Evolutionary conservation across 2,888 invertebrate species (phyloP), one percentile per base, ranked within the genome.

Genomic region (Ommatoiulus sabulosus): DNA sequence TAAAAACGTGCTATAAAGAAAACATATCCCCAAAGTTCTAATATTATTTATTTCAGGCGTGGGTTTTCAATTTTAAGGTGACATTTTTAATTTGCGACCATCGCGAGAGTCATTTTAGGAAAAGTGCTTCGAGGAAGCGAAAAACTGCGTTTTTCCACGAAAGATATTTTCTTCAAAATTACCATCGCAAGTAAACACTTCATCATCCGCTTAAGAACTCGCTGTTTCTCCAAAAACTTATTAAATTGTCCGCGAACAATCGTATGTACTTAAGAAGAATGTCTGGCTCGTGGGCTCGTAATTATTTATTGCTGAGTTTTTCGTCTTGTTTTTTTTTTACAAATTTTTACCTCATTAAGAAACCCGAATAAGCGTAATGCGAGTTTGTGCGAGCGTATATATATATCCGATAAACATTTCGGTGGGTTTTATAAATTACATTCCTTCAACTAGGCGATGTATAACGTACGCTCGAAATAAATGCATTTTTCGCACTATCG

Each of bases 371-470:
- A 80, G 80, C 35, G 80, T 72, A 72, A 72, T 72, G 72, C 7
- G 0, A 20, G 24, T 35, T 35, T 80, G 52, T 52, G 52, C 5
- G 20, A 20, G 12, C 12, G 5, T 7, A 15, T 52, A 5, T 20
- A 24, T 35, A 35, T 80, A 3, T 20, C 10, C 80, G 80, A 80
- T 80, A 80, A 80, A 80, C 80, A 80, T 80, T 80, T 80, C 20
- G 35, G 80, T 80, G 24, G 24, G 80, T 80, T 80, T 80, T 80
- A 80, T 80, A 80, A 80, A 80, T 80, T 80, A 35, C 80, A 80
- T 80, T 80, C 80, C 35, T 80, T 80, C 80, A 35, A 35, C 80
- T 80, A 8, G 10, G 12, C 20, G 24, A 35, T 80, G 24, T 12
- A 35, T 20, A n/a, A 12, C 48, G 48, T 72, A 35, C 8, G 80